Conservation (phyloP, 2,888 invertebrate genomes). For the Artemia sinica region DNA sequence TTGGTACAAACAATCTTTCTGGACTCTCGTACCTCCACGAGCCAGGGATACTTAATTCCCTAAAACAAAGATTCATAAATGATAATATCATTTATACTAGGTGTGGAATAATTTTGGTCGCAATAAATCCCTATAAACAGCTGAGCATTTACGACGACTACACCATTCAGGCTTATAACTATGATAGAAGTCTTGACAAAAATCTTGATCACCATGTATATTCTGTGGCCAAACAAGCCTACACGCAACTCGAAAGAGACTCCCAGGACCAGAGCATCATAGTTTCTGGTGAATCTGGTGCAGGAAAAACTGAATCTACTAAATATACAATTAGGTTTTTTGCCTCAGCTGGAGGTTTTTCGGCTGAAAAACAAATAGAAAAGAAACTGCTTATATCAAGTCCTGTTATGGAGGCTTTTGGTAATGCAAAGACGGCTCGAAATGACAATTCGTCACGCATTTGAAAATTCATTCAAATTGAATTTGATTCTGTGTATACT, state of each 20-base stretch:
- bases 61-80: conserved; percentile 79
- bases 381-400: not conserved
- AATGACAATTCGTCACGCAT: conserved; percentile 97
- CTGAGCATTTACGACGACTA: conserved; percentile 85
- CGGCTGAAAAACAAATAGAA: too few species aligned
- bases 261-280: too few species aligned
- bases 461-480: conserved; percentile 76
- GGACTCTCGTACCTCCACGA: conserved; percentile 92
- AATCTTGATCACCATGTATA: conserved; percentile 96
- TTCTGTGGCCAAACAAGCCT: conserved; percentile 94
- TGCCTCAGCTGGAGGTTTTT: too few species aligned
- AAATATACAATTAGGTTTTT: too few species aligned
- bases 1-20: conserved; percentile 94
- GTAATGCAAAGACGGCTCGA: conserved; percentile 92
- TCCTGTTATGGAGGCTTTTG: conserved; percentile 52
- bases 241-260: conserved; percentile 68
- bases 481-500: conserved; percentile 64
- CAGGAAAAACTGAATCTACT: too few species aligned
- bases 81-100: conserved; percentile 92
- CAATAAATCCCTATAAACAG: conserved; percentile 92
- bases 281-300: too few species aligned
- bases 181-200: conserved; percentile 60
- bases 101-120: conserved; percentile 94
- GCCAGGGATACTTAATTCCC: conserved; percentile 84
- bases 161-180: conserved; percentile 84